phyloP scores from a whole-genome alignment of 2,797 vertebrate species.

The Hyperoplus immaculatus region DNA sequence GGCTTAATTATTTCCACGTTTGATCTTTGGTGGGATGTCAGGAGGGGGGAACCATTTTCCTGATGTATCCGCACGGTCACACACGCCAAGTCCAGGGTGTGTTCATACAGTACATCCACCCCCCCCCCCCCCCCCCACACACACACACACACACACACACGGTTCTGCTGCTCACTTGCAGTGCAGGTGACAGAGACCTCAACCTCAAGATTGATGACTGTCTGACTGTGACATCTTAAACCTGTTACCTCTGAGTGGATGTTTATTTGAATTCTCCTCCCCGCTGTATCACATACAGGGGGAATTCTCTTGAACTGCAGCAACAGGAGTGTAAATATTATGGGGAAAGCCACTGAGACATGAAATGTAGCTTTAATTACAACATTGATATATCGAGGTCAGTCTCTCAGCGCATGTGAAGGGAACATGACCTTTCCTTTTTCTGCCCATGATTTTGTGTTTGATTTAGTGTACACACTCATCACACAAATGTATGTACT shows the following conservation, averaged over 20 bases:
- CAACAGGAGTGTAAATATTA: constrained; percentile 83
- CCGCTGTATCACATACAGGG: constrained; percentile 72
- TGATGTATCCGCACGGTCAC: constrained; percentile 47
- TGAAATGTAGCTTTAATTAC: constrained; percentile 87
- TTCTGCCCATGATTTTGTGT: constrained; percentile 69
- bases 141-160: constrained; percentile 25
- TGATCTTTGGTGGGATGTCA: constrained; percentile 68
- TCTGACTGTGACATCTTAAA: constrained; percentile 85
- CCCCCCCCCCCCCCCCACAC: constrained; percentile 1
- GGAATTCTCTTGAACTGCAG: constrained; percentile 80
- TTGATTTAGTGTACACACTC: constrained; percentile 73
- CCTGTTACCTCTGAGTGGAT: constrained; percentile 83
- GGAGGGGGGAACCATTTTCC: constrained; percentile 47
- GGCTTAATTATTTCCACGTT: constrained; percentile 83
- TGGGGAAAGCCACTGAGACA: constrained; percentile 82
- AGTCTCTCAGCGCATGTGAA: constrained; percentile 66
- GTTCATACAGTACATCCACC: background rate
- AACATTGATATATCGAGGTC: constrained; percentile 82
- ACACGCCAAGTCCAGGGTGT: constrained; percentile 36
- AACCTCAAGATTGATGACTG: constrained; percentile 82
- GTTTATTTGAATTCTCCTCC: constrained; percentile 86
- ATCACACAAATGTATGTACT: constrained; percentile 75
- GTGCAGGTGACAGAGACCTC: constrained; percentile 72
- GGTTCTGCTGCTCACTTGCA: constrained; percentile 58
- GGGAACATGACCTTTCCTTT: constrained; percentile 73